phyloP scores from a whole-genome alignment of 2,888 invertebrate species.

The Drosophila paracracens region DNA sequence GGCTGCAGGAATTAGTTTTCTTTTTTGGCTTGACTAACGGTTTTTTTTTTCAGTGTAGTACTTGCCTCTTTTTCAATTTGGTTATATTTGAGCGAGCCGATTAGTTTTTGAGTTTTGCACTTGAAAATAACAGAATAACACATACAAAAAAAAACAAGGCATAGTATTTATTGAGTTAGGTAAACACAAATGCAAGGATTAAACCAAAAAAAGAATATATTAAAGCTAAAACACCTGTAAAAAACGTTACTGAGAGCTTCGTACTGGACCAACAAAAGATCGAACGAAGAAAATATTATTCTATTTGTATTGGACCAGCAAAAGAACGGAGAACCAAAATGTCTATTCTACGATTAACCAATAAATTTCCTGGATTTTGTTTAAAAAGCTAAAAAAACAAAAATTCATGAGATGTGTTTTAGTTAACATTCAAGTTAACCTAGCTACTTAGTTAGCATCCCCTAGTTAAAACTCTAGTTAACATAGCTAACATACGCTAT shows the following conservation, averaged over 20 bases:
- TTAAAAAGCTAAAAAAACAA: neutral
- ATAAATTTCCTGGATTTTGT: neutral
- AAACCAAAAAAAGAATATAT: neutral
- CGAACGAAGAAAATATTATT: neutral
- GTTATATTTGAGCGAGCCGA: slow-evolving; percentile 56
- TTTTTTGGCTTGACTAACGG: slow-evolving; percentile 24
- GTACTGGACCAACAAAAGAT: neutral
- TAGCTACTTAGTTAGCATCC: neutral
- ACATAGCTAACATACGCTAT: neutral
- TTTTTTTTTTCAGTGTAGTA: slow-evolving; percentile 4
- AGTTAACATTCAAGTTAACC: neutral
- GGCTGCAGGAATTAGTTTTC: slow-evolving; percentile 29
- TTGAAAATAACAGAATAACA: slow-evolving; percentile 58
- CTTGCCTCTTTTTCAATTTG: slow-evolving; percentile 19
- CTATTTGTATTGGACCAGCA: neutral
- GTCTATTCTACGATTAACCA: neutral
- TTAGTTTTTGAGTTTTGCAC: slow-evolving; percentile 54
- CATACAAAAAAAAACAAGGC: slow-evolving; percentile 36
- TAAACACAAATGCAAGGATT: slow-evolving; percentile 28
- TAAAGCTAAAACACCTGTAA: slow-evolving; percentile 2
- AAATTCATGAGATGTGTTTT: neutral
- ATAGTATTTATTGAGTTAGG: slow-evolving; percentile 28
- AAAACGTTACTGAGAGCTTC: neutral
- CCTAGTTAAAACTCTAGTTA: neutral
- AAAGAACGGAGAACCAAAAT: neutral